Evolutionary conservation across 2,113 vertebrate species (phyloP).

Genomic region (Misgurnus mizolepis): DNA sequence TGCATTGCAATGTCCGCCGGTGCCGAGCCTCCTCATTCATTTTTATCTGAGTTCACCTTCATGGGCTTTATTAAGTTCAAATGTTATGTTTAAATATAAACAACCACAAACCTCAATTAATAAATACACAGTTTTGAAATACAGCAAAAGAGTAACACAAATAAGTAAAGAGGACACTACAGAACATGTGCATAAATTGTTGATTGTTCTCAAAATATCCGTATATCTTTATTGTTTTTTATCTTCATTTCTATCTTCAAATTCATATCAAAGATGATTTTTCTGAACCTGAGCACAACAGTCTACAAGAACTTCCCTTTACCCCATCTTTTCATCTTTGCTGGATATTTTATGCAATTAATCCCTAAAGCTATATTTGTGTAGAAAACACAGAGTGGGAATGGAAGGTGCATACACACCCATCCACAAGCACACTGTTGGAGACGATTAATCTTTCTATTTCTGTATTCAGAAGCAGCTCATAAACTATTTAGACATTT

Average conservation of each 20-base stretch:
- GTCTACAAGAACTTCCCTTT: conserved; percentile 64
- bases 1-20: conserved; percentile 21
- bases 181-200: conserved; percentile 2
- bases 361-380: conserved; percentile 56
- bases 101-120: not conserved
- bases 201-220: not conserved
- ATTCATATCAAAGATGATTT: not conserved
- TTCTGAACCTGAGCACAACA: conserved; percentile 50
- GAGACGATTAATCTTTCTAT: conserved; percentile 75
- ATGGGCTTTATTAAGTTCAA: not conserved
- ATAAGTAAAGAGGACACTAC: conserved; percentile 13
- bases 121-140: not conserved
- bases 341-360: conserved; percentile 41
- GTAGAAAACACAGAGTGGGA: conserved; percentile 60
- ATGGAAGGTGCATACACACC: conserved; percentile 52
- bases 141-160: not conserved
- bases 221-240: not conserved
- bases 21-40: conserved; percentile 21
- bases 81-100: not conserved
- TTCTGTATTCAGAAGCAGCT: conserved; percentile 75
- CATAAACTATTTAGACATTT: conserved; percentile 79
- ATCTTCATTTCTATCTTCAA: not conserved
- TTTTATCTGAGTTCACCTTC: not conserved
- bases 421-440: conserved; percentile 61
- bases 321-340: conserved; percentile 42